Conservation (phyloP, 2,888 invertebrate species). For the Drosophila austrosaltans region DNA sequence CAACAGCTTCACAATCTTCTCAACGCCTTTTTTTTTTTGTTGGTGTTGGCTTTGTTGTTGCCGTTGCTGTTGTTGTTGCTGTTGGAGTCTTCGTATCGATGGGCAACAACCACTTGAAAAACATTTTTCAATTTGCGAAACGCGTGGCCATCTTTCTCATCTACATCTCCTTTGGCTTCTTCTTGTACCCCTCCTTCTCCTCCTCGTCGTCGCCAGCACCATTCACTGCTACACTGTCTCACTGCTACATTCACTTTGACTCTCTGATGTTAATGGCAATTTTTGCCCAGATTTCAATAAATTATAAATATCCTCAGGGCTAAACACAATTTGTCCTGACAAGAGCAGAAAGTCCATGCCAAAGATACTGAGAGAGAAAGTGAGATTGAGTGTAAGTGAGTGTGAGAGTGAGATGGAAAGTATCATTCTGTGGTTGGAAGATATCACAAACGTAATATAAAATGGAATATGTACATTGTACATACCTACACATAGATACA, state of each 20-base stretch:
- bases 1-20: conserved; percentile 18
- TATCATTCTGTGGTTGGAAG: conserved; percentile 2
- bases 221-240: neutral
- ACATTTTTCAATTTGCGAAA: conserved; percentile 71
- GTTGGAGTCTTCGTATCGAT: conserved; percentile 6
- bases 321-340: conserved; percentile 61
- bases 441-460: conserved; percentile 1
- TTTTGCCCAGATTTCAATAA: conserved; percentile 64
- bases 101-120: conserved; percentile 48
- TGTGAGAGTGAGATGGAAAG: conserved; percentile 19
- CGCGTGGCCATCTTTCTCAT: conserved; percentile 34
- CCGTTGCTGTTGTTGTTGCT: conserved; percentile 16
- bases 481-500: neutral
- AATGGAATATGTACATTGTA: neutral
- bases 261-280: conserved; percentile 7
- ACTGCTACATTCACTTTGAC: neutral
- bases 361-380: conserved; percentile 31
- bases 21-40: neutral
- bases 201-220: too few relatives aligned
- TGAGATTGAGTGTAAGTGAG: neutral
- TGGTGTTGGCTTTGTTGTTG: conserved; percentile 4
- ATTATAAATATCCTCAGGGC: conserved; percentile 68
- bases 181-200: neutral
- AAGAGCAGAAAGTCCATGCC: conserved; percentile 25
- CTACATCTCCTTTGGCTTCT: conserved; percentile 1